Evolutionary conservation across 2,113 vertebrate genomes (phyloP), one percentile per base, ranked within the genome.

Genomic region (Echinops telfairi): DNA sequence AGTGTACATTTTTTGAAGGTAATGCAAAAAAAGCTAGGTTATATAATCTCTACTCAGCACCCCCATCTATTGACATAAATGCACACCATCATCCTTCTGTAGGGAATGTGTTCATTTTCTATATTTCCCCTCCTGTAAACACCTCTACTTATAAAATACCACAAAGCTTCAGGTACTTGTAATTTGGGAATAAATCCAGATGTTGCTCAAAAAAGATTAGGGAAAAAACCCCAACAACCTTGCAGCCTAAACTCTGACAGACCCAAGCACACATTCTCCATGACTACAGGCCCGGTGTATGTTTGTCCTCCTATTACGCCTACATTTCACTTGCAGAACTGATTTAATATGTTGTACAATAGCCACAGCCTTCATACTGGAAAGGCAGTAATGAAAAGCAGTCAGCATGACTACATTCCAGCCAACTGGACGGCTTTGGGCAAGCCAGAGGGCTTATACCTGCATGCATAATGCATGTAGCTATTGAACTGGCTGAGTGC

Each of bases 171-270:
- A 94, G 93, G 91, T 93, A 94, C 93, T 95, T 57, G 68, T 95
- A 97, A 96, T 78, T 95, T 94, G 86, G 92, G 95, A 97, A 83
- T 93, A 91, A 95, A 96, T 86, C 97, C 96, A 97, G 95, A 96
- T 95, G 96, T 86, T 94, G 20, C 76, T 93, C 83, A 70, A 75
- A 92, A 88, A 76, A 91, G 40, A 88, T 94, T 78, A 87, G 82
- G 94, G 77, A 47, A 85, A 73, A 85, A 94, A 88, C 6, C 17
- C 17, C 23, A 66, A 83, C 73, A 66, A 82, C 88, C 31, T 53
- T 77, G 71, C 4, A 95, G 47, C 58, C 85, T 89, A 66, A 88
- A 86, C 80, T 88, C 70, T 11, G 29, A 88, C n/a, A 90, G 86
- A 66, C n/a, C 43, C 57, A 91, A 94, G 66, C 79, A 57, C 36